Evolutionary conservation across 2,113 vertebrate genomes (phyloP), one percentile per base, ranked within the genome.

Genomic region (Phylloscopus trochiloides): DNA sequence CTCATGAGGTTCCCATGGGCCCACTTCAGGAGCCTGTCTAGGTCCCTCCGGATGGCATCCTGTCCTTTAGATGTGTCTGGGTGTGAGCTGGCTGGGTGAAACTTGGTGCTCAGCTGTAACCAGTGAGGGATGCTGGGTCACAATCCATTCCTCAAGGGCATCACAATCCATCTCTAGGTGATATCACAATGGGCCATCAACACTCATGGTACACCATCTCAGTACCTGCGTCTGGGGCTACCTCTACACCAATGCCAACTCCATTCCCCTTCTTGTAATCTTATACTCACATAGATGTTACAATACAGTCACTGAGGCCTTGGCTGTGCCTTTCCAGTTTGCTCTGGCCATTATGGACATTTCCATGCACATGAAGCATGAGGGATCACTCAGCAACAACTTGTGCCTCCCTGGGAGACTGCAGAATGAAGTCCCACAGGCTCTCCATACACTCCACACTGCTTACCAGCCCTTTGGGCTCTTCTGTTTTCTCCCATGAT

Each of bases 191-290:
- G 20, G 25, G 20, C 40, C 24, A 48, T 48, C n/a, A 52, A 17
- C 11, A 73, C 11, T 10, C 32, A 20, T 8, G 5, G 4, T 20
- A 67, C 22, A 29, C 22, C 0, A 0, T n/a, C 18, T 52, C 38
- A 45, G 28, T 9, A 45, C 7, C 3, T 12, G 16, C 13, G 21
- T 40, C 43, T 65, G 32, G 16, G 21, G 4, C 57, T 71, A 38
- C 24, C 0, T 3, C 36, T 54, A 57, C 36, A n/a, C 11, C 47
- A 28, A 17, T 22, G 7, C 5, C n/a, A 48, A 29, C 29, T 68
- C n/a, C 43, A 18, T 42, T 26, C 5, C 6, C 16, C 13, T 10
- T 62, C 11, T 57, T 32, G 57, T 34, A 29, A 25, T 57, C 21
- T 45, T n/a, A 9, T 38, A 48, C 3, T 52, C 3, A 1, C n/a